Evolutionary conservation across 1,140 invertebrate species (phyloP).

Genomic region (roundworm (Caenorhabditis elegans)): WBcel235 BX284605.5:4497001-4497500

Average conservation of each 20-base stretch:
- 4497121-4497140: neutral
- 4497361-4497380: no score
- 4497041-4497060: no score
- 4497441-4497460: neutral
- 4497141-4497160: neutral
- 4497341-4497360: no score
- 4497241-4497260: neutral
- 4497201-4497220: conserved; percentile 33
- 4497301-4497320: conserved; percentile 31
- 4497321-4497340: neutral
- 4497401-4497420: neutral
- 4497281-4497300: neutral
- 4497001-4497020: no score
- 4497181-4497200: neutral
- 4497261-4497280: neutral
- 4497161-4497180: neutral
- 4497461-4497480: neutral
- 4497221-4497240: neutral
- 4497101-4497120: neutral
- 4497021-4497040: no score
- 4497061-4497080: conserved; percentile 7
- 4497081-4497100: conserved; percentile 7
- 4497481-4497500: conserved; percentile 10
- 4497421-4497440: neutral
- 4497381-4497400: no score